These are phyloP conservation scores for Falco peregrinus DNA, from an alignment of 2,797 vertebrate species.

Conservation along the genomic window DNA sequence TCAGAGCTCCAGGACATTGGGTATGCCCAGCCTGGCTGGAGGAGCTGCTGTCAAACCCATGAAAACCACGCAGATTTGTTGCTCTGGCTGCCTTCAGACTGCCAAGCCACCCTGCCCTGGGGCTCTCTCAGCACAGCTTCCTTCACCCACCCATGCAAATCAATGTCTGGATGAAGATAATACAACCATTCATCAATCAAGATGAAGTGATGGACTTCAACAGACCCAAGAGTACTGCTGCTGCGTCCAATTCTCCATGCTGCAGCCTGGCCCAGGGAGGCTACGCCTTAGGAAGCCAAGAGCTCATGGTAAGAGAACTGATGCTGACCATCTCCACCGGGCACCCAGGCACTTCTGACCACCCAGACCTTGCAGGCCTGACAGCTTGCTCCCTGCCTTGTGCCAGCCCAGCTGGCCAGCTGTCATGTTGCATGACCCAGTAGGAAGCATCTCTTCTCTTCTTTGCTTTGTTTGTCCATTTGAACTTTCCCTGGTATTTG, in stretches of 20 bases:
- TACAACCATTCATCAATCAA: not conserved
- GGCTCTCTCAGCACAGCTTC: not conserved
- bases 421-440: rapidly evolving
- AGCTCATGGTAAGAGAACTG: not conserved
- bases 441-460: not conserved
- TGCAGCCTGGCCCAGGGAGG: not conserved
- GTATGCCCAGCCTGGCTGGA: not conserved
- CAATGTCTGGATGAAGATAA: not conserved
- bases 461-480: not conserved
- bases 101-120: not conserved
- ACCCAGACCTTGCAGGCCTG: not conserved
- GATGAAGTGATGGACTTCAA: not conserved
- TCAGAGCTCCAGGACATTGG: not conserved
- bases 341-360: not conserved
- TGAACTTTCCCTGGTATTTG: not conserved
- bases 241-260: not conserved
- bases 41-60: not conserved
- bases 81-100: not conserved
- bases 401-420: not conserved
- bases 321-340: not conserved
- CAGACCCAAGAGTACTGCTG: not conserved
- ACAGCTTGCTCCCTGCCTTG: not conserved
- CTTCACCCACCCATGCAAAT: not conserved
- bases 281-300: not conserved
- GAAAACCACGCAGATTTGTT: not conserved